Base-by-base conservation (phyloP, 2,113 vertebrate species). In the Carassius auratus region DNA sequence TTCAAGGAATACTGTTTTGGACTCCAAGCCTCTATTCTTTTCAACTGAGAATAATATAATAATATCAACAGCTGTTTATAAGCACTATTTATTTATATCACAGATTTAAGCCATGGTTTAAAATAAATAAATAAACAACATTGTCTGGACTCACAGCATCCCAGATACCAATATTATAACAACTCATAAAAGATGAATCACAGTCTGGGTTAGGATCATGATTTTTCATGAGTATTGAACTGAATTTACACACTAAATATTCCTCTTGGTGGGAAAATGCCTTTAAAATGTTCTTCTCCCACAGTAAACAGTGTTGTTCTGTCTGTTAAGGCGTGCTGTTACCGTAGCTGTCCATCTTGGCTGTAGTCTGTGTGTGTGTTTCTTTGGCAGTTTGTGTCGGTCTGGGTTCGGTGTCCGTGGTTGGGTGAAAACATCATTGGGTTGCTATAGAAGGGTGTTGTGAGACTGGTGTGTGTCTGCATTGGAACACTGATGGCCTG, bases 361-460 rank as follows among this genome's bases (percentile, higher is more conserved):
- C 52, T 93, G 89, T 92, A 94, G 74, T 94, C 92, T 9, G 83
- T n/a, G 19, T 92, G 89, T 0, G 91, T 78, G 3, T 95, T 93
- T 92, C 94, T 94, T 86, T 96, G 95, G 6, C 92, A 23, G 2
- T 92, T 87, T 78, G 92, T 94, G 1, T 91, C 21, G 36, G 95
- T 95, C 19, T 19, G 48, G 19, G 66, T 45, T 36, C 83, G 91
- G 94, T 86, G 81, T 62, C 77, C 88, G 15, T 85, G 85, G 78
- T 85, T 89, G 14, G 88, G 57, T 1, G 96, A 91, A 87, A 96
- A 95, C 89, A 94, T 92, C 94, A 96, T 74, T 62, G 94, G 93
- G 87, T 93, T 96, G 92, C 90, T 96, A 91, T 93, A 97, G 86
- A 96, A 92, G 6, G 96, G 93, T 91, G 94, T 88, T 0, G 95